These are phyloP conservation scores for Zosterops pallidus DNA, from an alignment of 2,113 vertebrate genomes.

Conservation along the genomic window DNA sequence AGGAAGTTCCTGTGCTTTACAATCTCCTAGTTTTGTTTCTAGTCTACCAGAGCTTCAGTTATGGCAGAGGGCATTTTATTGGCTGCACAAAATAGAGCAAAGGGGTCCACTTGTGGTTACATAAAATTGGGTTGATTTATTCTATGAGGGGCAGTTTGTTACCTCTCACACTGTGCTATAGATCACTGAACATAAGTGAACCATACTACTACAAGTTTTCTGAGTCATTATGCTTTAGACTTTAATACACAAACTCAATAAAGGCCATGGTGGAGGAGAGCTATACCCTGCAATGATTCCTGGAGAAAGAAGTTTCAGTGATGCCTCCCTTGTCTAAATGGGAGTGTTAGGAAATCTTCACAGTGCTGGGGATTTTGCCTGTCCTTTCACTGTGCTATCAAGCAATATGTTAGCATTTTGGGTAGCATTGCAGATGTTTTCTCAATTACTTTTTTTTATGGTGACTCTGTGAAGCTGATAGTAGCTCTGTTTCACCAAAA, in stretches of 20 bases:
- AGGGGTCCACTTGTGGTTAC: background rate
- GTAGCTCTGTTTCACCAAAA: background rate
- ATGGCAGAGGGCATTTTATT: background rate
- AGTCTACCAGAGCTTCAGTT: background rate
- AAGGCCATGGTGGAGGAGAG: background rate
- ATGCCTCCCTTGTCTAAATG: background rate
- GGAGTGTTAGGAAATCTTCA: background rate
- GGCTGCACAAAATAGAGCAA: background rate
- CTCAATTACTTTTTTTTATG: background rate
- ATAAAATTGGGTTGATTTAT: background rate
- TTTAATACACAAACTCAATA: background rate
- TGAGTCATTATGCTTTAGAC: background rate
- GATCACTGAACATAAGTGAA: background rate
- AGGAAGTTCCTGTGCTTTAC: background rate
- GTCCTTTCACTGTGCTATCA: background rate
- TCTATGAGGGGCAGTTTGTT: background rate
- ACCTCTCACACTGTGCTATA: background rate
- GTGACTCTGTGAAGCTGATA: accelerated
- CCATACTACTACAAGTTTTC: background rate
- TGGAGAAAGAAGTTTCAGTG: background rate
- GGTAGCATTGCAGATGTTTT: background rate
- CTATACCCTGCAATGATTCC: background rate
- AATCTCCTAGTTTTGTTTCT: background rate
- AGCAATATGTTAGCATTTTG: background rate
- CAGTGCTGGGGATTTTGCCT: background rate